These are phyloP conservation scores for Alethe diademata DNA, from an alignment of 2,113 vertebrate species.

Conservation along the genomic window DNA sequence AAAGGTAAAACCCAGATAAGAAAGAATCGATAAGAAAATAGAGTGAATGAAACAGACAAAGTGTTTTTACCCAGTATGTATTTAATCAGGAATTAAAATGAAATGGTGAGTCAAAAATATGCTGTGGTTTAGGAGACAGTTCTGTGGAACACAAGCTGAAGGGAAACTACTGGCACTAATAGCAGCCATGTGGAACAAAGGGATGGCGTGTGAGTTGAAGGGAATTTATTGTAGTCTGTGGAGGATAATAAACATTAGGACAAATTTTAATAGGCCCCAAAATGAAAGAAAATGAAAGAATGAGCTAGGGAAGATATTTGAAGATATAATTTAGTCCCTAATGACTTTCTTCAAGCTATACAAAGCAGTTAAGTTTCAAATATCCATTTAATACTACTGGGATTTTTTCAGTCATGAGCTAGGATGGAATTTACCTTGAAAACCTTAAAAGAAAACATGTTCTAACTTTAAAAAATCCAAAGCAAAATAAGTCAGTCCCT, in stretches of 20 bases:
- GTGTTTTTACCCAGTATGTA: neutral
- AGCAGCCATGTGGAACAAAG: neutral
- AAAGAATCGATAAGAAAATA: neutral
- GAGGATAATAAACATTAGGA: conserved; percentile 17
- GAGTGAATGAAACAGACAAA: neutral
- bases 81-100: conserved; percentile 12
- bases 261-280: conserved; percentile 10
- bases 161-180: neutral
- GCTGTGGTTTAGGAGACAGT: neutral
- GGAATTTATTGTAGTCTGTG: neutral
- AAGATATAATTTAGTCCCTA: neutral
- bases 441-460: neutral
- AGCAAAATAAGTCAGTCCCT: neutral
- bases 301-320: neutral
- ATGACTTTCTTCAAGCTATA: neutral
- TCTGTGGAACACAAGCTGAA: neutral
- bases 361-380: neutral
- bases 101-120: neutral
- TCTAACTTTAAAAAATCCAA: neutral
- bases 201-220: neutral
- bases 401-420: neutral
- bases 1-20: neutral
- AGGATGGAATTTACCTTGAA: conserved; percentile 12
- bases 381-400: neutral
- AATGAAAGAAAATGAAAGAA: conserved; percentile 26